These are phyloP conservation scores for Eretmodus cyanostictus DNA, from an alignment of 2,113 vertebrate genomes.

Conservation along the genomic window DNA sequence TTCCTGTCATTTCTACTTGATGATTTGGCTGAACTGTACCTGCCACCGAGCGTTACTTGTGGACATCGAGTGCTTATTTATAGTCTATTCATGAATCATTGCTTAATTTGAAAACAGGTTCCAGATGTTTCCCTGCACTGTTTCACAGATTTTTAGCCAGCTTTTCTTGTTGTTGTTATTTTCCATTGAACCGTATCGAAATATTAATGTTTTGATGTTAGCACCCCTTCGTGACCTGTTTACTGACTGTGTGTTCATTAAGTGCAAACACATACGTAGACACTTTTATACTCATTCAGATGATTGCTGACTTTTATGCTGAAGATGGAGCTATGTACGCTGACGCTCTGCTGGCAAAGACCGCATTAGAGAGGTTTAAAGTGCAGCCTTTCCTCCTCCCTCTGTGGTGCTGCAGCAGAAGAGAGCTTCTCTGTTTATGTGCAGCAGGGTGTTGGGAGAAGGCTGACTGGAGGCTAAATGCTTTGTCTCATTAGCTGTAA, in stretches of 20 bases:
- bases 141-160: neutral
- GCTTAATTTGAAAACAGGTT: neutral
- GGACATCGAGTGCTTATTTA: neutral
- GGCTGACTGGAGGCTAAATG: slow-evolving; percentile 21
- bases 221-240: neutral
- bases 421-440: neutral
- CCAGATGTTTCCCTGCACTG: neutral
- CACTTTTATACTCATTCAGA: neutral
- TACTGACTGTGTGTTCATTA: neutral
- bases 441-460: neutral
- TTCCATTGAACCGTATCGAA: neutral
- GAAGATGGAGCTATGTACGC: neutral
- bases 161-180: neutral
- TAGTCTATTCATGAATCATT: neutral
- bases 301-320: neutral
- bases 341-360: neutral
- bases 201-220: neutral
- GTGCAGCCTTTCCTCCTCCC: neutral
- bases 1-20: neutral
- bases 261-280: neutral
- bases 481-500: slow-evolving; percentile 55
- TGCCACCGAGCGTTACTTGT: neutral
- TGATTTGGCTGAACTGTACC: neutral
- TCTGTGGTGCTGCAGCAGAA: neutral
- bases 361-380: neutral